phyloP scores from a whole-genome alignment of 2,797 vertebrate species.

The Discoglossus pictus region DNA sequence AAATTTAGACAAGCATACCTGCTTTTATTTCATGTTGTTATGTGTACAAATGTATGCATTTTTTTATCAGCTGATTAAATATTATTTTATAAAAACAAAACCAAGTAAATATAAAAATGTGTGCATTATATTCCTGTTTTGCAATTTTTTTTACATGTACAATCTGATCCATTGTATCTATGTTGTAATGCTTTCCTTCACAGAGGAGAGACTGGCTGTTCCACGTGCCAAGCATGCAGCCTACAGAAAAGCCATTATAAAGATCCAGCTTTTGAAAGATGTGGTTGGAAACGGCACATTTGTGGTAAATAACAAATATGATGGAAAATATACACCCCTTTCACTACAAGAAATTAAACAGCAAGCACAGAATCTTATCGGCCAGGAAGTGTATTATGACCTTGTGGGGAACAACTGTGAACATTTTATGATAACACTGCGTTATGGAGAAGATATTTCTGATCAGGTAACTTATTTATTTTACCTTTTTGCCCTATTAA shows the following conservation, averaged over 20 bases:
- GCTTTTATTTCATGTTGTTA: too few species aligned
- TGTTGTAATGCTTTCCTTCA: constrained; percentile 33
- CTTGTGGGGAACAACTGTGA: constrained; percentile 89
- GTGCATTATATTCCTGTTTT: too few species aligned
- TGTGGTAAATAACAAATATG: constrained; percentile 90
- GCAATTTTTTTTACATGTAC: constrained; percentile 5
- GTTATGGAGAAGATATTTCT: constrained; percentile 86
- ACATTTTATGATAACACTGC: constrained; percentile 90
- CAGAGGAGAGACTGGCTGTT: constrained; percentile 76
- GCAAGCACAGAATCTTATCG: constrained; percentile 76
- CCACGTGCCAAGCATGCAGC: constrained; percentile 85
- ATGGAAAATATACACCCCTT: constrained; percentile 76
- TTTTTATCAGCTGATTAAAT: too few species aligned
- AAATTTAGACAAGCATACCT: too few species aligned
- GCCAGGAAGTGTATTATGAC: constrained; percentile 84
- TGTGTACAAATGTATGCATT: too few species aligned
- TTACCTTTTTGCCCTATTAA: too few species aligned
- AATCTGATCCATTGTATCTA: constrained; percentile 9
- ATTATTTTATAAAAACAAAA: too few species aligned
- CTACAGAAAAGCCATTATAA: constrained; percentile 84
- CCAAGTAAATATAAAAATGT: too few species aligned
- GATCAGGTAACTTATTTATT: constrained; percentile 82
- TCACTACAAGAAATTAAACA: constrained; percentile 80
- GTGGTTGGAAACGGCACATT: constrained; percentile 82
- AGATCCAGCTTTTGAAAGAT: constrained; percentile 90